These are phyloP conservation scores for Kryptopterus vitreolus DNA, from an alignment of 2,797 vertebrate species.

Conservation along the genomic window DNA sequence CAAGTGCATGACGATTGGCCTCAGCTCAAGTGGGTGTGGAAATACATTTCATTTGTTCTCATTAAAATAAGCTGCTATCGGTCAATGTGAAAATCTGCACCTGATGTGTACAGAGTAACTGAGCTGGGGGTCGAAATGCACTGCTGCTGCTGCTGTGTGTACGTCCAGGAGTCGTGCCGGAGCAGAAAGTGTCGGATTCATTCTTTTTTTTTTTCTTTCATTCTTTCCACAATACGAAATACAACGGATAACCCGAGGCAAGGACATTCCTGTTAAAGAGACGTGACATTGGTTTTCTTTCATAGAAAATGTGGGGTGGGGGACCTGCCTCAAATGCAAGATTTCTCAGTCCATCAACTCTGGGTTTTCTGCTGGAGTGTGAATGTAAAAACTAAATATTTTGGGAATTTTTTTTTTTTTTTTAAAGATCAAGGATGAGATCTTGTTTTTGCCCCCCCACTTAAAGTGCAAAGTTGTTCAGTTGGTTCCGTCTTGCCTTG, in stretches of 20 bases:
- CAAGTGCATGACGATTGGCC: conserved; percentile 20
- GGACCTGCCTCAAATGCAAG: conserved; percentile 10
- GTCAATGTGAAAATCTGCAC: conserved; percentile 53
- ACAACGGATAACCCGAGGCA: background rate
- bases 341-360: conserved; percentile 2
- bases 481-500: background rate
- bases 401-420: background rate
- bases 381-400: background rate
- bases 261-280: background rate
- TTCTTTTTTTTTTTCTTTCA: background rate
- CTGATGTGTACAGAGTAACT: conserved; percentile 8
- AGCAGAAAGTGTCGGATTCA: conserved; percentile 19
- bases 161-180: conserved; percentile 2
- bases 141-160: conserved; percentile 32
- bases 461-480: background rate
- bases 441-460: background rate
- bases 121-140: conserved; percentile 2
- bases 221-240: background rate
- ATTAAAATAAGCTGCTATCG: conserved; percentile 52
- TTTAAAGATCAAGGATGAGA: background rate
- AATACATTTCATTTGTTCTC: conserved; percentile 10
- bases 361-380: conserved; percentile 7
- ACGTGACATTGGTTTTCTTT: conserved; percentile 2
- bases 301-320: background rate
- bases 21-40: conserved; percentile 16